These are phyloP conservation scores for Xenotilapia caudafasciata DNA, from an alignment of 2,113 vertebrate species.

Conservation along the genomic window DNA sequence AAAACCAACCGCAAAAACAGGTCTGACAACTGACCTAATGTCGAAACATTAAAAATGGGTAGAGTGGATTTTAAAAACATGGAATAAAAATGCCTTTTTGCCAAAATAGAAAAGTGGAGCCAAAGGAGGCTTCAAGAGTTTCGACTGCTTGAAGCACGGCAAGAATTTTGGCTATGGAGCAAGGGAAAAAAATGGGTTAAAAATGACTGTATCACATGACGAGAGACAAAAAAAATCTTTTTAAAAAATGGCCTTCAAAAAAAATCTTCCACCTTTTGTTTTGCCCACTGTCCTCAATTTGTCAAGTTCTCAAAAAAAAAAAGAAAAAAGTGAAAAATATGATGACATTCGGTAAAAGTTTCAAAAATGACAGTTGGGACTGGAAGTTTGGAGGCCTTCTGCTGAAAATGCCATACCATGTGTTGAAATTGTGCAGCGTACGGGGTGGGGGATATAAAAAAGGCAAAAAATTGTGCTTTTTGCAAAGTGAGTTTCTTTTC, in stretches of 20 bases:
- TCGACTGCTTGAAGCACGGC: conserved; percentile 86
- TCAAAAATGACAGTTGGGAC: conserved; percentile 66
- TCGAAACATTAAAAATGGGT: conserved; percentile 95
- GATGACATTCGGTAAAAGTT: not conserved
- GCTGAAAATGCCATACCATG: conserved; percentile 66
- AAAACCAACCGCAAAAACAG: conserved; percentile 79
- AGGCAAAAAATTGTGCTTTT: not conserved
- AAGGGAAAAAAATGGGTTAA: conserved; percentile 59
- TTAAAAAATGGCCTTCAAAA: conserved; percentile 40
- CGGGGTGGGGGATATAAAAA: not conserved
- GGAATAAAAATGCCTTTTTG: conserved; percentile 87
- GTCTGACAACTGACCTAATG: conserved; percentile 73
- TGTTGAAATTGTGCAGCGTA: conserved; percentile 67
- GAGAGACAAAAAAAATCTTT: not conserved
- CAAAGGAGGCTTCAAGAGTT: conserved; percentile 84
- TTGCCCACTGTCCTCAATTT: conserved; percentile 64
- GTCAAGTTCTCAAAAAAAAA: conserved; percentile 41
- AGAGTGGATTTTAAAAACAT: conserved; percentile 88
- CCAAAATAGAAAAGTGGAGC: conserved; percentile 95
- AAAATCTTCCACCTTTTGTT: conserved; percentile 46
- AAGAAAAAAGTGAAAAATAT: not conserved
- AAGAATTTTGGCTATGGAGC: conserved; percentile 76
- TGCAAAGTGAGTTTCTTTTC: not conserved
- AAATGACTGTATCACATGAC: conserved; percentile 58
- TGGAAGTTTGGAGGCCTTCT: conserved; percentile 60